Evolutionary conservation across 2,797 vertebrate species (phyloP), one percentile per base, ranked within the genome.

Genomic region (Sarcoramphus papa): DNA sequence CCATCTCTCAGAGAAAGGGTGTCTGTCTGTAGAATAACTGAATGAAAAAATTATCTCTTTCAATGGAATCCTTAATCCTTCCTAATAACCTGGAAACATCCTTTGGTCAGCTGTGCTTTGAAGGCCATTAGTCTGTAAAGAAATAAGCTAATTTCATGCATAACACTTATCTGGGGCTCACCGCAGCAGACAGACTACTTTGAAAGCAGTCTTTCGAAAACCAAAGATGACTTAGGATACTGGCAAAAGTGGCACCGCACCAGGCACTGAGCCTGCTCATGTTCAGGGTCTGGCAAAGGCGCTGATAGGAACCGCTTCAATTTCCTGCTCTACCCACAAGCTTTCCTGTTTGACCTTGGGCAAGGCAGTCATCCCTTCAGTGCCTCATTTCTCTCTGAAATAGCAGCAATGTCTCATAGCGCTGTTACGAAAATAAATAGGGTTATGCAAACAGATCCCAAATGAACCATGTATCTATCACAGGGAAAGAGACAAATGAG

Each of bases 311-410:
- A 79, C 40, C 3, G 3, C 78, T 80, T 25, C 2, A 1, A 59
- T 63, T 89, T 86, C 81, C 84, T 90, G 51, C 72, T 80, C 35
- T 90, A 10, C n/a, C 78, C 75, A 37, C 68, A 72, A 3, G 13
- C 62, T 86, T 40, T 84, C 69, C 90, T 76, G 27, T 8, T 54
- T 95, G 84, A 70, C 60, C 90, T 88, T 90, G 74, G 64, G 33
- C 48, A 82, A 85, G 40, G 60, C 43, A 56, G 21, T 76, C 65
- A 53, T 22, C 35, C 87, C 76, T 47, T 74, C 86, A 48, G 19
- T 37, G 64, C 33, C 62, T 69, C 68, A 30, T n/a, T 54, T 78
- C 79, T 59, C 59, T 53, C 78, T 57, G 51, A 72, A 93, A 85
- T 15, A 92, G 62, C 45, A 83, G 48, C 81, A 64, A 25, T 11